Evolutionary conservation across 1,140 invertebrate genomes (phyloP).

Genomic region (Xylocopa sonorina): DNA sequence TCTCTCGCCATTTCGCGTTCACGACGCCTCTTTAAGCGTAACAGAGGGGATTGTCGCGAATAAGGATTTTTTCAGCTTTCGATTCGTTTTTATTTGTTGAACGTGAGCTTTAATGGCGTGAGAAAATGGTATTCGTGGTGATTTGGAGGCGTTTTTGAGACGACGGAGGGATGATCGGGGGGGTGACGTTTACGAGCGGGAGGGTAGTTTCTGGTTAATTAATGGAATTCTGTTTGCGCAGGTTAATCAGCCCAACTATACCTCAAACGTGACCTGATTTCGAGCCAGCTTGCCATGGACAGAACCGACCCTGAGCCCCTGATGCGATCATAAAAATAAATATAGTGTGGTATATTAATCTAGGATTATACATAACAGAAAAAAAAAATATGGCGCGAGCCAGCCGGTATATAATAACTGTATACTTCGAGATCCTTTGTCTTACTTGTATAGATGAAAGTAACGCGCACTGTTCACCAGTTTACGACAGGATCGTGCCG

Average conservation of each 20-base stretch:
- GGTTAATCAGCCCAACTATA: constrained; percentile 67
- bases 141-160: too few species aligned
- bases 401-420: constrained; percentile 57
- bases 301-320: constrained; percentile 69
- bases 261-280: constrained; percentile 70
- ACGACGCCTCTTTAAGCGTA: too few species aligned
- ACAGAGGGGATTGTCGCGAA: too few species aligned
- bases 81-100: too few species aligned
- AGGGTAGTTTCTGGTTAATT: not conserved
- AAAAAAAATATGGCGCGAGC: constrained; percentile 54
- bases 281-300: constrained; percentile 69
- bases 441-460: constrained; percentile 62
- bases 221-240: constrained; percentile 30
- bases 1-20: too few species aligned
- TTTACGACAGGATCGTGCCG: constrained; percentile 60
- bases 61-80: too few species aligned
- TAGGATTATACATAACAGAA: constrained; percentile 61
- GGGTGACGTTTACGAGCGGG: not conserved
- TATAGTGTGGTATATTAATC: constrained; percentile 73
- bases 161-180: too few species aligned
- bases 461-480: constrained; percentile 61
- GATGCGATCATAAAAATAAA: constrained; percentile 70
- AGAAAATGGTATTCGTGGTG: too few species aligned
- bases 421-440: constrained; percentile 58
- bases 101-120: too few species aligned